Evolutionary conservation across 1,140 invertebrate species (phyloP), one percentile per base, ranked within the genome.

Genomic region (Drosophila bocqueti): DNA sequence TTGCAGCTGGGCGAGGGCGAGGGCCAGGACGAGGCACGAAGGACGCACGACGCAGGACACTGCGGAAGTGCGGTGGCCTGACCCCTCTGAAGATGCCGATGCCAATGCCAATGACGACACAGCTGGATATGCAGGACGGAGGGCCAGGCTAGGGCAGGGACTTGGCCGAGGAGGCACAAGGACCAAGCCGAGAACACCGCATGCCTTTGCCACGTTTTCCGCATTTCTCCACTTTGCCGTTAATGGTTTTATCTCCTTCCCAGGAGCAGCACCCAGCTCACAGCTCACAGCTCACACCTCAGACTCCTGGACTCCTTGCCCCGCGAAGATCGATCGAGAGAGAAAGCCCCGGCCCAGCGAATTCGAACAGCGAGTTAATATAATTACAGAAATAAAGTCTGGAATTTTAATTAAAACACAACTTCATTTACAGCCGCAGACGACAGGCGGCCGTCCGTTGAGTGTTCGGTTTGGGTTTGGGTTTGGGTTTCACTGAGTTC

Each of bases 361-460:
- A 84, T 87, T 87, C 84, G 82, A 83, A 83, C 75, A 84, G 83
- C 74, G 83, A 91, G 81, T 91, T 91, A 91, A 91, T 91, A 89
- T 91, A 91, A 91, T 91, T 91, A 91, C 83, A 91, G 89, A 91
- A 87, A 91, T 91, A 91, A 91, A 91, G 83, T 91, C 87, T 91
- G 87, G 87, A 91, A 91, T 91, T 91, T 91, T 91, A 91, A 91
- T 91, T 91, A 91, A 91, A 91, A 83, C 81, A 87, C 87, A 91
- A 91, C 86, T 91, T 86, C 86, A 91, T 89, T 89, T 87, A 87
- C 84, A 87, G 84, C 84, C 84, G 78, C 84, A 87, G 84, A 89
- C 84, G 81, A 82, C 79, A 86, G 59, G 45, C 46, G 54, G 67
- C 69, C 69, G 52, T 36, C 52, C 58, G 55, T 72, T n/a, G 43